Evolutionary conservation across 1,140 invertebrate genomes (phyloP).

Genomic region (Acromyrmex echinatior): DNA sequence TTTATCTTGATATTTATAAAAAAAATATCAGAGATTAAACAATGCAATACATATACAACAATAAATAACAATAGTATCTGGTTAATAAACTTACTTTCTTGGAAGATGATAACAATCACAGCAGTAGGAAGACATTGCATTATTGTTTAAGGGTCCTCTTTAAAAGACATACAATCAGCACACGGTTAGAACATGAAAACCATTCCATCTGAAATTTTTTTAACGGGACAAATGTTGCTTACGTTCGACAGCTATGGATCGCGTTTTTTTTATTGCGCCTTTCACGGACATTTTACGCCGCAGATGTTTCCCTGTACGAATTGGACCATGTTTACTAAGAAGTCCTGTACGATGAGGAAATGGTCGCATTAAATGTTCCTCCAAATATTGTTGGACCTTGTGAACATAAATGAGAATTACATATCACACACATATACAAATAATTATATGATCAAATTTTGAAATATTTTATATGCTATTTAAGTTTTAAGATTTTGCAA

Average conservation of each 20-base stretch:
- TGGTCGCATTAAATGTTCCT: conserved; percentile 94
- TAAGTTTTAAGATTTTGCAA: background rate
- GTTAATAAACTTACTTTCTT: conserved; percentile 81
- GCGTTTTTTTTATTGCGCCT: conserved; percentile 95
- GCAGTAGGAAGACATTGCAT: conserved; percentile 78
- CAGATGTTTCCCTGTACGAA: conserved; percentile 87
- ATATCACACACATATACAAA: background rate
- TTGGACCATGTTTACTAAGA: conserved; percentile 84
- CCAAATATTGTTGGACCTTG: conserved; percentile 95
- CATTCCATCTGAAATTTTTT: conserved; percentile 24
- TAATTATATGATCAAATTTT: background rate
- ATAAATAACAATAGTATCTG: background rate
- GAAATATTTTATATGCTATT: background rate
- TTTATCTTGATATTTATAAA: background rate
- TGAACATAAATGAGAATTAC: conserved; percentile 64
- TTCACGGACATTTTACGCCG: conserved; percentile 93
- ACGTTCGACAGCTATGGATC: conserved; percentile 95
- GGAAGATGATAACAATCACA: conserved; percentile 73
- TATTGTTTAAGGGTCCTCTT: conserved; percentile 73
- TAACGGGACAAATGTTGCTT: conserved; percentile 81
- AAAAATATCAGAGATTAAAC: conserved; percentile 33
- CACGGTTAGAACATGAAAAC: conserved; percentile 64
- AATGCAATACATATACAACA: background rate
- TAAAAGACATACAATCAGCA: conserved; percentile 74
- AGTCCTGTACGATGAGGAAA: conserved; percentile 91